Conservation (phyloP, 2,113 vertebrate genomes). For the Circaetus gallicus region DNA sequence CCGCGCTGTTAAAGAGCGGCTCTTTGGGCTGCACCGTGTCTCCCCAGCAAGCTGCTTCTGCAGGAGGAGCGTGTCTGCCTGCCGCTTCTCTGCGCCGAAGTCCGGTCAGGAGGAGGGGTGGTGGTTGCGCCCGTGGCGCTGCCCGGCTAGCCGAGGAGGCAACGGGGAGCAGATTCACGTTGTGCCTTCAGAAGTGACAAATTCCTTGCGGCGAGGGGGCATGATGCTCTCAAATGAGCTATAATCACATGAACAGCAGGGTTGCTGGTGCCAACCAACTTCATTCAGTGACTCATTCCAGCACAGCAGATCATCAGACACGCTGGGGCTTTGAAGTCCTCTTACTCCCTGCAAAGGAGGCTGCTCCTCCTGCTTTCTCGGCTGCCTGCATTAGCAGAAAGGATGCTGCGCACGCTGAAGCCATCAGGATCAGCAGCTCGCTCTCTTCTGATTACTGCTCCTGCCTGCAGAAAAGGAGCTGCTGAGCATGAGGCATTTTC, state of each 20-base stretch:
- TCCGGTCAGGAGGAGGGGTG: neutral
- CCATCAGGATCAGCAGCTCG: neutral
- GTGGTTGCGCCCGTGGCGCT: accelerated
- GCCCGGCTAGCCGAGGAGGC: neutral
- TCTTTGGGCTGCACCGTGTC: neutral
- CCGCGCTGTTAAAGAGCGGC: accelerated
- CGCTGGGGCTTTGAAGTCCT: neutral
- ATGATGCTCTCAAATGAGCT: neutral
- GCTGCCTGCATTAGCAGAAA: neutral
- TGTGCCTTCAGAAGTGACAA: neutral
- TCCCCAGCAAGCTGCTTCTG: neutral
- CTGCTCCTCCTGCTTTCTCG: neutral
- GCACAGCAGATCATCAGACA: neutral
- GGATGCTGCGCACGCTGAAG: neutral
- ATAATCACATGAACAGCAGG: neutral
- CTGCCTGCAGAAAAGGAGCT: neutral
- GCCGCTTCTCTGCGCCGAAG: neutral
- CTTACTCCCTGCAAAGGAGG: neutral
- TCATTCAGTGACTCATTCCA: neutral
- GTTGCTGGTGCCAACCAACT: neutral
- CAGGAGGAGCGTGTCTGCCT: neutral
- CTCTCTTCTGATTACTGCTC: neutral
- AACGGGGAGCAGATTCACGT: accelerated
- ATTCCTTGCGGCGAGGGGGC: neutral
- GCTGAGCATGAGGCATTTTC: neutral